Percentiles rank a stretch among this genome's conserved stretches.
phyloP scores from a whole-genome alignment of 2,888 invertebrate species.

The Hartigia nigra region DNA sequence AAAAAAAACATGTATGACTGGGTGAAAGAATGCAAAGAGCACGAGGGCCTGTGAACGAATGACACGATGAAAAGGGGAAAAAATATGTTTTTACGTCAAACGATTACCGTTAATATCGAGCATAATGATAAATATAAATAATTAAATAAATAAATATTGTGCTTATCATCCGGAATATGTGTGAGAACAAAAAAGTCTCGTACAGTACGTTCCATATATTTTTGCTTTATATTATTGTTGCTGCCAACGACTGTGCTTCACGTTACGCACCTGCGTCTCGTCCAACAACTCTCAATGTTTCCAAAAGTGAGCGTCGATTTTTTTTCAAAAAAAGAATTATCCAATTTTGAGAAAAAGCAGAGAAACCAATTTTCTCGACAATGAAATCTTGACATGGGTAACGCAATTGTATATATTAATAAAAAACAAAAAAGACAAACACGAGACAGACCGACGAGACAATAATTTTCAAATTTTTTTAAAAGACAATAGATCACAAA shows the following conservation, averaged over 20 bases:
- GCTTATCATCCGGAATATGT: background rate
- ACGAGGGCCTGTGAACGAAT: slow-evolving; percentile 22
- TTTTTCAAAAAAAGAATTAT: background rate
- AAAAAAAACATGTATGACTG: slow-evolving; percentile 8
- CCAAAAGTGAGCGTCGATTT: background rate
- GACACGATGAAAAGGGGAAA: background rate
- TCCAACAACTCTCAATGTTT: background rate
- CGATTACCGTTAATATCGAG: background rate
- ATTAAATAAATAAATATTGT: background rate
- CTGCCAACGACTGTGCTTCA: background rate
- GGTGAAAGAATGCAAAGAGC: slow-evolving; percentile 3
- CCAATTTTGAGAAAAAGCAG: background rate
- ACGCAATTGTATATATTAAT: too few species aligned
- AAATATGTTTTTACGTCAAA: background rate
- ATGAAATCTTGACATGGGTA: background rate
- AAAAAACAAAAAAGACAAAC: background rate
- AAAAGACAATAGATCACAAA: background rate
- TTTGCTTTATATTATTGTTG: background rate
- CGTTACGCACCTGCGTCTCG: background rate
- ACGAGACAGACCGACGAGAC: background rate
- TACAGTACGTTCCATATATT: background rate
- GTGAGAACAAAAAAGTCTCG: background rate
- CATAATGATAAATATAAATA: background rate
- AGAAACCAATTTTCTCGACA: background rate
- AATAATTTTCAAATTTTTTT: background rate